These are phyloP conservation scores for Leucophenga montana DNA, from an alignment of 2,888 invertebrate genomes.

Conservation along the genomic window DNA sequence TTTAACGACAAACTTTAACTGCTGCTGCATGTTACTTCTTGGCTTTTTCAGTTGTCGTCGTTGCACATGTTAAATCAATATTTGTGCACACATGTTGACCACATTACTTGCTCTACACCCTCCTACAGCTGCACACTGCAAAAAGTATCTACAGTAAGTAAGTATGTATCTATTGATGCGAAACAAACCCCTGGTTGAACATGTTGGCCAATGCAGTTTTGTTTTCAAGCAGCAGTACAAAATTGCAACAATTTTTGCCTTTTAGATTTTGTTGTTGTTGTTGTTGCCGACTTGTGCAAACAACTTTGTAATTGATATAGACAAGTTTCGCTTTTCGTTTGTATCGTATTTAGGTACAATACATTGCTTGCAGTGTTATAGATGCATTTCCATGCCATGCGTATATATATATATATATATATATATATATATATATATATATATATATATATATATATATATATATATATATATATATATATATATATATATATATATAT, in stretches of 20 bases:
- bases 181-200: not conserved
- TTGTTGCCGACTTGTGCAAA: constrained; percentile 10
- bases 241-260: not conserved
- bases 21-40: not conserved
- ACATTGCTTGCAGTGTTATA: not conserved
- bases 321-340: constrained; percentile 17
- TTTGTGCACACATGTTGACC: constrained; percentile 21
- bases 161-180: not conserved
- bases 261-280: too few species aligned
- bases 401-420: not conserved
- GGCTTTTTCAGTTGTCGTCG: not conserved
- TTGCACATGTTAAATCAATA: constrained; percentile 23
- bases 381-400: not conserved
- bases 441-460: too few species aligned
- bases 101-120: not conserved
- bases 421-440: too few species aligned
- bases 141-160: too few species aligned
- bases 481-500: too few species aligned
- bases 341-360: not conserved
- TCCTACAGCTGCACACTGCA: not conserved
- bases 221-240: not conserved
- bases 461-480: too few species aligned
- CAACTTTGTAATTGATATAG: constrained; percentile 25
- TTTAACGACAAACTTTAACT: not conserved
- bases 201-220: not conserved